Evolutionary conservation across 2,797 vertebrate genomes (phyloP).

Genomic region (Sebastes minor): DNA sequence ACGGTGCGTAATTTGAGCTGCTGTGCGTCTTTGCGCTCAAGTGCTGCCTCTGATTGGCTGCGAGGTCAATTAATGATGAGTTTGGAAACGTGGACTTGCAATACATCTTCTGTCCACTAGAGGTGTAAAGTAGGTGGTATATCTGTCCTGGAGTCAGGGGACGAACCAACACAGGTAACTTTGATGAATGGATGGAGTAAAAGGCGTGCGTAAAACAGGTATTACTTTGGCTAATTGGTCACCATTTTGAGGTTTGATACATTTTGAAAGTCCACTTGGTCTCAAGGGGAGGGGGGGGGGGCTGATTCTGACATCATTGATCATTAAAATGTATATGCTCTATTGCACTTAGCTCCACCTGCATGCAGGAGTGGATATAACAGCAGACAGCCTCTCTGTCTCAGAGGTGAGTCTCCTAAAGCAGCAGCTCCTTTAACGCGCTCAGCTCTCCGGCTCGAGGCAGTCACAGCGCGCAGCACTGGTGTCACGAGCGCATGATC

Average conservation of each 20-base stretch:
- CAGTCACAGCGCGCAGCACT: constrained; percentile 33
- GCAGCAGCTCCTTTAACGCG: constrained; percentile 40
- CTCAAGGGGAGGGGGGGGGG: not conserved
- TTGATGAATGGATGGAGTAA: not conserved
- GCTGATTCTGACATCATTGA: not conserved
- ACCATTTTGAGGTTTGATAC: not conserved
- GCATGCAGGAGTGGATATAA: not conserved
- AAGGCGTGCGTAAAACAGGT: not conserved
- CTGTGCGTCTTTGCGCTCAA: not conserved
- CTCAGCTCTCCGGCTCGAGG: constrained; percentile 38
- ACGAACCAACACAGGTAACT: not conserved
- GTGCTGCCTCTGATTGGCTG: constrained; percentile 22
- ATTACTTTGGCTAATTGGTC: not conserved
- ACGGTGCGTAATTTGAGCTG: not conserved
- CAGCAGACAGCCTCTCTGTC: not conserved
- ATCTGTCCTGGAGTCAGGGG: not conserved
- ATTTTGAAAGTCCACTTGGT: not conserved
- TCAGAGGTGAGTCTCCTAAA: constrained; percentile 39
- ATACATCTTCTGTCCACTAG: not conserved
- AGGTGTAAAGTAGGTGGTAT: no score
- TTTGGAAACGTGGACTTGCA: no score
- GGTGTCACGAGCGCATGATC: constrained; percentile 7
- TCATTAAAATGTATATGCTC: not conserved
- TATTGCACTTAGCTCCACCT: not conserved
- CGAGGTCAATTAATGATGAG: not conserved